Percentiles rank a stretch among this genome's conserved stretches.
These are phyloP conservation scores for Caloenas nicobarica DNA, from an alignment of 2,113 vertebrate genomes.

Conservation along the genomic window DNA sequence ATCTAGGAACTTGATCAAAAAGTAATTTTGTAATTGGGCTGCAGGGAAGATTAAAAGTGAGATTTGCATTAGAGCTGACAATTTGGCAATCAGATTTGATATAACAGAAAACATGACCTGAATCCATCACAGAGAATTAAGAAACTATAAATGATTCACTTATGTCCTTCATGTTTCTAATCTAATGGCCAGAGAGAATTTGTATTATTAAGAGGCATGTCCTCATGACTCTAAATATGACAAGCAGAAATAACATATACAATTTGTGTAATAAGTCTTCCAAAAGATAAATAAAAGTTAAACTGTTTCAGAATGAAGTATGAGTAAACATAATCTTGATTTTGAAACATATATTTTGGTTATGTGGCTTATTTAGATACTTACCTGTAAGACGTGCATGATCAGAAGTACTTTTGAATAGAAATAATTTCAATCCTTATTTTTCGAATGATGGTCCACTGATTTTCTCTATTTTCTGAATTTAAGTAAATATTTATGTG, in stretches of 20 bases:
- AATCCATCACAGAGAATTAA: slow-evolving; percentile 66
- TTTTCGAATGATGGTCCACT: neutral
- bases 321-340: neutral
- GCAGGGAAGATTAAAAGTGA: slow-evolving; percentile 43
- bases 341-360: neutral
- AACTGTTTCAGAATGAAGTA: neutral
- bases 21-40: slow-evolving; percentile 50
- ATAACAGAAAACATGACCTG: slow-evolving; percentile 62
- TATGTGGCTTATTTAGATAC: neutral
- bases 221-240: neutral
- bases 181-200: neutral
- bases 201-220: neutral
- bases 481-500: neutral
- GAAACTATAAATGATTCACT: slow-evolving; percentile 42
- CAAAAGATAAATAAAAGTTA: neutral
- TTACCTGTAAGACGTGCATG: neutral
- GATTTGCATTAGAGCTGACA: slow-evolving; percentile 62
- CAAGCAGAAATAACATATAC: neutral
- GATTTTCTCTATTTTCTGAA: neutral
- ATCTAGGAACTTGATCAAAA: slow-evolving; percentile 19
- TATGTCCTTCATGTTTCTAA: slow-evolving; percentile 8
- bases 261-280: neutral
- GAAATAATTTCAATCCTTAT: neutral
- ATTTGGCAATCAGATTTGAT: slow-evolving; percentile 63
- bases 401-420: neutral